These are phyloP conservation scores for Adoxophyes honmai DNA, from an alignment of 1,140 invertebrate species.

Conservation along the genomic window DNA sequence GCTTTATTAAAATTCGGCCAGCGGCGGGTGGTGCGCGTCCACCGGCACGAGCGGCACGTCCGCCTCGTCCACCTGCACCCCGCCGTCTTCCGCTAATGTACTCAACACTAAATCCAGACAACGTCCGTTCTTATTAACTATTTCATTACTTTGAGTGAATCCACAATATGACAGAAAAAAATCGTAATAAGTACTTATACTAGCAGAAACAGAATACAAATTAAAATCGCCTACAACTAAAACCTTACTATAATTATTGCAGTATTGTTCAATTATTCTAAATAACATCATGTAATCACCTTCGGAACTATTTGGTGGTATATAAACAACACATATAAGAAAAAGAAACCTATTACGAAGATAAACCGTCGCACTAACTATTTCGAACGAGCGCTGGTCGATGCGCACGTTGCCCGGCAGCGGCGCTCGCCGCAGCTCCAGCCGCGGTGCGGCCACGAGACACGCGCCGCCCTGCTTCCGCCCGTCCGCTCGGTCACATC, in stretches of 20 bases:
- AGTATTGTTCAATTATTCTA: background rate
- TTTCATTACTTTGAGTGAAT: background rate
- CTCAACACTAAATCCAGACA: background rate
- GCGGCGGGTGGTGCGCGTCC: constrained; percentile 2
- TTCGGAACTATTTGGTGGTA: background rate
- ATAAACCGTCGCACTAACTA: background rate
- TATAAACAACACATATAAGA: background rate
- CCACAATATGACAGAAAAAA: background rate
- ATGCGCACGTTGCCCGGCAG: background rate
- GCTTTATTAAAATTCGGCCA: background rate
- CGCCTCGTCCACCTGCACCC: background rate
- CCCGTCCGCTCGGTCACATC: background rate
- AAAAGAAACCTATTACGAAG: background rate
- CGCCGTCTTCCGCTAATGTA: background rate
- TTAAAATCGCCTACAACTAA: background rate
- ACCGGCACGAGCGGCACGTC: background rate
- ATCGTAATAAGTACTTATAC: background rate
- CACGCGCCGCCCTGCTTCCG: background rate
- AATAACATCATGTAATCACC: background rate
- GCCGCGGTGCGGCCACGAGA: background rate
- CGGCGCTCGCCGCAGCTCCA: background rate
- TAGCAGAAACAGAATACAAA: background rate
- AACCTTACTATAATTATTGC: background rate
- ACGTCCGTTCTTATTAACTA: background rate
- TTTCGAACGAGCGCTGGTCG: background rate